Percentiles rank a stretch among this genome's conserved stretches.
Conservation (phyloP, 2,888 invertebrate species). For the Papilio protenor region DNA sequence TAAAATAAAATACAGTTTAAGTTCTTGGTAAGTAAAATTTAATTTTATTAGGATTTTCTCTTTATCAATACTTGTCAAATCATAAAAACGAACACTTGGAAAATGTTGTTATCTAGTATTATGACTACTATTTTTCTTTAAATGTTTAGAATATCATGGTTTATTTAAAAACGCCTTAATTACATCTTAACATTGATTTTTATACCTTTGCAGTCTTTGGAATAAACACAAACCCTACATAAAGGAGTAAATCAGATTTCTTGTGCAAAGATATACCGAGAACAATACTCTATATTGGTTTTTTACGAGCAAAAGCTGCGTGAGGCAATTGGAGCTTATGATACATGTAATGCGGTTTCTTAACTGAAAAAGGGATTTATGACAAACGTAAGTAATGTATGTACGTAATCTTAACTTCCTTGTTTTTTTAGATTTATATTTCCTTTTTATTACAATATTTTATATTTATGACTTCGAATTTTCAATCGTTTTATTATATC, state of each 20-base stretch:
- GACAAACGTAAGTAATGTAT: not conserved
- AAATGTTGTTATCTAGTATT: no score
- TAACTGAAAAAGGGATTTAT: constrained; percentile 10
- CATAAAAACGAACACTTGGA: no score
- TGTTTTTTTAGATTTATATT: not conserved
- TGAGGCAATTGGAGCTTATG: constrained; percentile 13
- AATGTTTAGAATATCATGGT: no score
- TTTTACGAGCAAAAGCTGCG: constrained; percentile 14
- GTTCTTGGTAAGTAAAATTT: no score
- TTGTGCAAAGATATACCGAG: not conserved
- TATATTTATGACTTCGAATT: no score
- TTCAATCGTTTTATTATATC: no score
- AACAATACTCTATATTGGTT: constrained; percentile 6
- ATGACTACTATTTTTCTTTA: no score
- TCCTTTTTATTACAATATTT: not conserved
- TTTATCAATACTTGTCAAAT: no score
- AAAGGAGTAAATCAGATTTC: constrained; percentile 1
- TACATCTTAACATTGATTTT: not conserved
- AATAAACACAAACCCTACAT: not conserved
- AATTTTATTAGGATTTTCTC: no score
- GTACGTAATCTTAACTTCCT: not conserved
- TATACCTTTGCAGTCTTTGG: not conserved
- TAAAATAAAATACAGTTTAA: no score
- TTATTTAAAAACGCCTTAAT: not conserved
- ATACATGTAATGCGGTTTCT: not conserved